Evolutionary conservation across 1,140 invertebrate genomes (phyloP), one percentile per base, ranked within the genome.

Genomic region (Chelonus insularis): DNA sequence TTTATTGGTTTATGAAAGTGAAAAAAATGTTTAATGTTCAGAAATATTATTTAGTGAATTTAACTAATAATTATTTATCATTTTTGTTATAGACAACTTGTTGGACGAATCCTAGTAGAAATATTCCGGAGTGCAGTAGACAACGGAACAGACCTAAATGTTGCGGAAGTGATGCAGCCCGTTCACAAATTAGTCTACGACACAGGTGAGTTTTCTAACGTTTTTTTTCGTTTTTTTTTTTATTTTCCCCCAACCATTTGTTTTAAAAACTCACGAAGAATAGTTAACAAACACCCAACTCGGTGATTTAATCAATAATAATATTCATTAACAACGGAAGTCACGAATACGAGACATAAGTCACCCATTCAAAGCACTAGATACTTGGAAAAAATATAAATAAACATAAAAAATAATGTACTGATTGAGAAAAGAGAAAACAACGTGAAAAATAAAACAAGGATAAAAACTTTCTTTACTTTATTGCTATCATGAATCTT

Each of bases 61-160:
- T 50, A 41, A 18, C 56, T 56, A 47, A 61, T 36, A 16, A 7
- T 18, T 48, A 34, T 37, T 16, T 57, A 60, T 48, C 61, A 54
- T 62, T 71, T 64, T 62, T 74, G 65, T 79, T 82, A 32, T 77
- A 83, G 82, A 50, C 70, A 77, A 67, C 65, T 76, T 63, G 76
- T 79, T n/a, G 77, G 79, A 0, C 68, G 71, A 29, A 56, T 79
- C 52, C 43, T 82, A 52, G 66, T 80, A 43, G 75, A 78, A 18
- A 72, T 78, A 23, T 80, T 82, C 64, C 73, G 73, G 39, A 64
- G 66, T 11, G 78, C 78, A 5, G 68, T 70, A 16, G 72, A 76
- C 21, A 68, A 65, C 23, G 71, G 74, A 11, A 64, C 62, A 4
- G 65, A 71, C 48, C 34, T 82, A 25, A 66, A 71, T 55, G 50